These are phyloP conservation scores for Pelodytes ibericus DNA, from an alignment of 2,797 vertebrate species.

Conservation along the genomic window DNA sequence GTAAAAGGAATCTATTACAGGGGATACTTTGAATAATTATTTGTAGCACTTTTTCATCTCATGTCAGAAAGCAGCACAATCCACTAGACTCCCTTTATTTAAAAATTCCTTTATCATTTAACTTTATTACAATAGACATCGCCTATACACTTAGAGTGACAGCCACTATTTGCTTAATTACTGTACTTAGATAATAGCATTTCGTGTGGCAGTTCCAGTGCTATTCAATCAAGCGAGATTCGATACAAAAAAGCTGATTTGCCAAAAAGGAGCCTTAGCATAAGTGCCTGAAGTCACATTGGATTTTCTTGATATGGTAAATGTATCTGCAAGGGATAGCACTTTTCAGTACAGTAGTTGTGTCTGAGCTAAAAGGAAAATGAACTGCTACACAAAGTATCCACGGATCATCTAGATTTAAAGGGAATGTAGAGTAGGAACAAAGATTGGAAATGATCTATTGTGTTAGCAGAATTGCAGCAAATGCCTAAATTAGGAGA, in stretches of 20 bases:
- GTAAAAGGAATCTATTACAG: conserved; percentile 8
- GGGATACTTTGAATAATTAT: conserved; percentile 57
- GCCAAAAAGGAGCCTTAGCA: conserved; percentile 72
- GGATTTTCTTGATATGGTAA: conserved; percentile 72
- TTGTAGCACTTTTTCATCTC: conserved; percentile 28
- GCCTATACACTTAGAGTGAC: conserved; percentile 68
- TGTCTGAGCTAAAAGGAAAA: conserved; percentile 7
- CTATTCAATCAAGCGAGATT: conserved; percentile 75
- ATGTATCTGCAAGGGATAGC: conserved; percentile 61
- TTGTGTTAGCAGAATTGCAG: too few relatives aligned
- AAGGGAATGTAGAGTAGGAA: too few relatives aligned
- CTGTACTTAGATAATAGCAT: conserved; percentile 72
- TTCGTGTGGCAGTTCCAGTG: conserved; percentile 69
- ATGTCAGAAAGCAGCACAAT: conserved; percentile 50
- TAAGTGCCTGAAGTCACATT: conserved; percentile 71
- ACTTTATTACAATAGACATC: conserved; percentile 69
- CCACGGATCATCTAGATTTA: neutral
- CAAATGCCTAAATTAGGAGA: too few relatives aligned
- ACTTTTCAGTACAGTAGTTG: conserved; percentile 53
- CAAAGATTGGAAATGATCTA: too few relatives aligned
- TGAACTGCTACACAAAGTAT: neutral
- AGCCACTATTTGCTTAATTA: conserved; percentile 77
- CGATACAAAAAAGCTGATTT: conserved; percentile 74
- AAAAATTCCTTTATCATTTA: conserved; percentile 69
- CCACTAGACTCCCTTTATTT: conserved; percentile 58